Conservation (phyloP, 2,888 invertebrate genomes). For the Drosophila multiciliata region DNA sequence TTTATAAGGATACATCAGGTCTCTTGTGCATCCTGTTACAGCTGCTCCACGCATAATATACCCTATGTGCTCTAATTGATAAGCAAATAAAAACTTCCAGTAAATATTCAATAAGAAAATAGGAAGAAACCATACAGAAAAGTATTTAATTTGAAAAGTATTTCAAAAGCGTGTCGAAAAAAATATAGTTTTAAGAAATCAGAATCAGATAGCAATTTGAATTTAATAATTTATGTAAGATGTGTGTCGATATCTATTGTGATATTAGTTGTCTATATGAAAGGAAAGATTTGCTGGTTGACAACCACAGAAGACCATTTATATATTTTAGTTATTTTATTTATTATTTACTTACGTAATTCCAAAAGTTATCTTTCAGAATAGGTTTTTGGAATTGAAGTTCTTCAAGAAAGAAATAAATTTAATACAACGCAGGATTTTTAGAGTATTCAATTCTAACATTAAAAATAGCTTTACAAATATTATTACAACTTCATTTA, state of each 20-base stretch:
- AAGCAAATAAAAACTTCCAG: not conserved
- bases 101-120: not conserved
- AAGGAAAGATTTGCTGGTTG: not conserved
- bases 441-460: too few species aligned
- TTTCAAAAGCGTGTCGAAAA: too few species aligned
- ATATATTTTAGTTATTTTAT: not conserved
- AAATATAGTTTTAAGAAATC: too few species aligned
- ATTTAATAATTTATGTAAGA: not conserved
- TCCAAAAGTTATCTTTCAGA: not conserved
- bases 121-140: too few species aligned
- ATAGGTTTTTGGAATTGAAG: too few species aligned
- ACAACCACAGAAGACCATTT: not conserved
- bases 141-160: too few species aligned
- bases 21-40: conserved; percentile 8
- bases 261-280: not conserved
- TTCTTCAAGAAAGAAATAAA: too few species aligned
- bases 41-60: not conserved
- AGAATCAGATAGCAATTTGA: not conserved
- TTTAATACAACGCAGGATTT: too few species aligned
- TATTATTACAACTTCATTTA: too few species aligned
- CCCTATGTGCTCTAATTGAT: not conserved
- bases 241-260: not conserved
- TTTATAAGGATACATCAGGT: conserved; percentile 16
- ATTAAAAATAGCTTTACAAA: not conserved
- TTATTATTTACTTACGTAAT: not conserved